Evolutionary conservation across 2,113 vertebrate species (phyloP), one percentile per base, ranked within the genome.

Genomic region (Rhinoptilus africanus): DNA sequence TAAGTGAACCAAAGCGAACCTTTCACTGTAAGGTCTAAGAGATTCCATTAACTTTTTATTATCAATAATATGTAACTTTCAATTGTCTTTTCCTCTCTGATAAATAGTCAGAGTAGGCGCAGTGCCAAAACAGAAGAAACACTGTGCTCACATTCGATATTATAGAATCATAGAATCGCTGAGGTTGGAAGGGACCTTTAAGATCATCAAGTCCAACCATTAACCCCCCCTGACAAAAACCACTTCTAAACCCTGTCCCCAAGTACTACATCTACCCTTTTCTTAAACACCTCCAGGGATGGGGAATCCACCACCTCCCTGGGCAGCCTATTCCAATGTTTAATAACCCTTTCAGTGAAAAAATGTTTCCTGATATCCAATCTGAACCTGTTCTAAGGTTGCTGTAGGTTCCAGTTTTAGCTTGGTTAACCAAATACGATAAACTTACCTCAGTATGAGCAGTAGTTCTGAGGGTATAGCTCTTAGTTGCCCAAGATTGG

Each of bases 361-460:
- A n/a, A n/a, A n/a, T n/a, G n/a, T n/a, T n/a, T n/a, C n/a, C n/a
- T n/a, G n/a, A n/a, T n/a, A n/a, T n/a, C n/a, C n/a, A n/a, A n/a
- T n/a, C n/a, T n/a, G n/a, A n/a, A n/a, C n/a, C n/a, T n/a, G n/a
- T n/a, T n/a, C n/a, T n/a, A n/a, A n/a, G n/a, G n/a, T n/a, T n/a
- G n/a, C n/a, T 45, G 17, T 28, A 28, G 1, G 0, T 63, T 62
- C 17, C 37, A 27, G 10, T 73, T 79, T 75, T 37, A 32, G 39
- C 66, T 21, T 17, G 34, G 57, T 26, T 72, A 54, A 48, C 50
- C 39, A 34, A 30, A 4, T 8, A 41, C 0, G 1, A 3, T n/a
- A n/a, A 24, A 69, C 68, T 35, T 53, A 45, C 18, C 56, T 54
- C 2, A 1, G 24, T 12, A 39, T 8, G 85, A 63, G 64, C 64